Base-by-base conservation (phyloP, 2,113 vertebrate species). In the Takifugu bimaculatus region DNA sequence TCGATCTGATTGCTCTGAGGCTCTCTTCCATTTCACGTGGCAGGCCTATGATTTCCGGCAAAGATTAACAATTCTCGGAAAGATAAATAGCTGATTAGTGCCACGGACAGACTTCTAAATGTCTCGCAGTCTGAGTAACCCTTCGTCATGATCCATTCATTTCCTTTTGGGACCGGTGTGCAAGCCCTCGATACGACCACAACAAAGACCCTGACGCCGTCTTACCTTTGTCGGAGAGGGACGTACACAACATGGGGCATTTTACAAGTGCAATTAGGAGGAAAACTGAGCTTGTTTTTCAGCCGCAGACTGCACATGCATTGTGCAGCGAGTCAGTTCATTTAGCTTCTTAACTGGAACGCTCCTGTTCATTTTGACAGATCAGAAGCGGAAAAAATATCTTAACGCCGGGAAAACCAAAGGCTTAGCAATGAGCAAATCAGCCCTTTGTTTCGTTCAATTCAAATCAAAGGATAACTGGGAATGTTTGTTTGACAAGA, bases 401-500 rank as follows among this genome's bases (percentile, higher is more conserved):
- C 70, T 76, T 66, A 39, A 67, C 70, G 52, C 68, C 68, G 60
- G 53, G 65, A 78, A 84, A 80, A 79, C 62, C 59, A 82, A 79
- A 81, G 81, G 78, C 84, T 88, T 85, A 84, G 81, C 69, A 52
- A 50, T 7, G 61, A 80, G 77, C 85, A 87, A 84, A 86, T 89
- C 86, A 88, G 82, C 78, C 79, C 73, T 79, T 82, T 86, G 86
- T 85, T 82, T 80, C 71, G 75, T 79, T 85, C 83, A 80, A 74
- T 85, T 85, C 79, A 80, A 85, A 91, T 89, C 88, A 89, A 86
- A 85, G 84, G 84, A 82, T 85, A 89, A 87, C 77, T 74, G 65
- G 75, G 80, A 88, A 83, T 84, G 88, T 89, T 91, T 88, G 87
- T 90, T 88, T 88, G 82, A 89, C 88, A 84, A 85, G 77, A 88